These are phyloP conservation scores for Hydrozoanthus gracilis DNA, from an alignment of 92 coral and sea anemone genomes.

Conservation along the genomic window DNA sequence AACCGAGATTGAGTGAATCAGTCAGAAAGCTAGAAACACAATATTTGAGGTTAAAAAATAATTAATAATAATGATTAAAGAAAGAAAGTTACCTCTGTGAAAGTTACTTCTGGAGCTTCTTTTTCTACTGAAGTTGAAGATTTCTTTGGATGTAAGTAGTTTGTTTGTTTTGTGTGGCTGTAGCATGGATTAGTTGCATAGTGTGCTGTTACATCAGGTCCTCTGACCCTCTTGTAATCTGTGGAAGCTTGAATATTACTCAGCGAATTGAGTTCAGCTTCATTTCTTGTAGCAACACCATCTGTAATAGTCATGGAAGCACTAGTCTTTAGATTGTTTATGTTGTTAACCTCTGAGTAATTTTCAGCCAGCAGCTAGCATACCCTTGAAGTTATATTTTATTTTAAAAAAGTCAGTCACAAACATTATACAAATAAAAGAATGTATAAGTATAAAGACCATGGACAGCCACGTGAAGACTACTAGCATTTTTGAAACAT, in stretches of 20 bases:
- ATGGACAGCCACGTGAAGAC: too few relatives aligned
- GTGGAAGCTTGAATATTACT: neutral
- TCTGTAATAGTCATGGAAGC: neutral
- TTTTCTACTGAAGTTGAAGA: neutral
- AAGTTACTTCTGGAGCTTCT: constrained; percentile 1
- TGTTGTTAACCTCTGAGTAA: too few relatives aligned
- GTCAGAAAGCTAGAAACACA: too few relatives aligned
- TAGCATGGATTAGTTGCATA: neutral
- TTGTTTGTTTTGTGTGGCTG: neutral
- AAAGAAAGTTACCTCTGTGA: neutral
- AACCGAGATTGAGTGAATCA: too few relatives aligned
- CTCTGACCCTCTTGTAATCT: neutral
- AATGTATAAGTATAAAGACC: too few relatives aligned
- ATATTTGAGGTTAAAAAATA: too few relatives aligned
- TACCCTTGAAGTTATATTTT: too few relatives aligned
- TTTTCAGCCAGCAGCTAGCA: too few relatives aligned
- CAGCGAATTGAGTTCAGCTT: neutral
- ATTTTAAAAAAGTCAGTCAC: neutral
- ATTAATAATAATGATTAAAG: neutral
- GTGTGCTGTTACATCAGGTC: neutral
- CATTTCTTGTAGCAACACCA: neutral
- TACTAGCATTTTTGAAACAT: neutral
- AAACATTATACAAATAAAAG: too few relatives aligned
- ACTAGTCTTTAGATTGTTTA: too few relatives aligned
- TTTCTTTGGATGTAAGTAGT: neutral